Evolutionary conservation across 2,113 vertebrate genomes (phyloP).

Genomic region (Gobius niger): DNA sequence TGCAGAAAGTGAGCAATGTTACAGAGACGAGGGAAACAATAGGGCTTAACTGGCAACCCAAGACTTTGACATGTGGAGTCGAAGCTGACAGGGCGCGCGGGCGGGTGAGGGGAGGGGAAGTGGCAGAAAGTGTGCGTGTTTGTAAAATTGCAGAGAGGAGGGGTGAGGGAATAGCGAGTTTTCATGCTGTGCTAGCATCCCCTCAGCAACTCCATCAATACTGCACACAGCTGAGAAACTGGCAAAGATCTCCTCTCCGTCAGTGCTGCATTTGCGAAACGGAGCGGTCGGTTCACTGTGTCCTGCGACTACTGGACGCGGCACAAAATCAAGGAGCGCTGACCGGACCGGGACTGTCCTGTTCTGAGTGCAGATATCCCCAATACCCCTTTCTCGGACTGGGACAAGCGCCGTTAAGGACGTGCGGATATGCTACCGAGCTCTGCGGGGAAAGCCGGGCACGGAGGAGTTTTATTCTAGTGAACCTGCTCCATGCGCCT

Average conservation of each 20-base stretch:
- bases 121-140: constrained; percentile 12
- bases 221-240: constrained; percentile 79
- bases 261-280: constrained; percentile 66
- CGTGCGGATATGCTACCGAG: constrained; percentile 61
- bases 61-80: constrained; percentile 59
- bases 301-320: constrained; percentile 38
- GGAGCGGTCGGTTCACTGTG: constrained; percentile 53
- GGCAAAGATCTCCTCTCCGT: constrained; percentile 65
- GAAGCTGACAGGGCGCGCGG: constrained; percentile 46
- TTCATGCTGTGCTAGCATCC: constrained; percentile 83
- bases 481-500: constrained; percentile 65
- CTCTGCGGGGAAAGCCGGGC: constrained; percentile 50
- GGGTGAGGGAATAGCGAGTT: constrained; percentile 59
- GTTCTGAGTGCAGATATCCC: constrained; percentile 40
- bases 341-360: constrained; percentile 43
- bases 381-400: constrained; percentile 29
- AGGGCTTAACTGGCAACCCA: constrained; percentile 61
- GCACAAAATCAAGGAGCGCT: constrained; percentile 36
- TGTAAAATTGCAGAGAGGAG: constrained; percentile 25
- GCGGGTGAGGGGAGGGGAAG: constrained; percentile 30
- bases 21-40: constrained; percentile 42
- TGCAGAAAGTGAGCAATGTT: constrained; percentile 33
- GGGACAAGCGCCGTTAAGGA: constrained; percentile 43
- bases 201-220: constrained; percentile 83
- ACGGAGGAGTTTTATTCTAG: constrained; percentile 55